A percentile compares a stretch with the other conserved stretches of the same genome.
Evolutionary conservation across 2,888 invertebrate genomes (phyloP).

Genomic region (Acrobeloides nanus): DNA sequence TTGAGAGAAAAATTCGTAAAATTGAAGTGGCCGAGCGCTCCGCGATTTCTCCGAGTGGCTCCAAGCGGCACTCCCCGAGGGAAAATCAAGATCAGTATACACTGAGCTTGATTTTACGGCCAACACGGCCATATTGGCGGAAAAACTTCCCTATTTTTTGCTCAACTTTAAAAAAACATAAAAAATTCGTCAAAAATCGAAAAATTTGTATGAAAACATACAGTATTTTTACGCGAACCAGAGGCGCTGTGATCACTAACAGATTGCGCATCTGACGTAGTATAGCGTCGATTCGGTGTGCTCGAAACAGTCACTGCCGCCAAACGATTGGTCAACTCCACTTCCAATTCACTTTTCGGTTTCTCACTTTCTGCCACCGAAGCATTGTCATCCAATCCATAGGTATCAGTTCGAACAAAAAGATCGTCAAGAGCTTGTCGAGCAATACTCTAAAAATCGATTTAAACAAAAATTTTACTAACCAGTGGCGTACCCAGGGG

Average conservation of each 20-base stretch:
- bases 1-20: not conserved
- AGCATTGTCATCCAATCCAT: not conserved
- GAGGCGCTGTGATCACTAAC: not conserved
- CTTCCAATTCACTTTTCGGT: not conserved
- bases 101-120: too few species aligned
- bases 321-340: not conserved
- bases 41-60: not conserved
- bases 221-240: too few species aligned
- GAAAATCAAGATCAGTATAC: too few species aligned
- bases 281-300: too few species aligned
- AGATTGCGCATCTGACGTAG: too few species aligned
- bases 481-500: too few species aligned
- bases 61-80: too few species aligned
- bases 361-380: not conserved
- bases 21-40: not conserved
- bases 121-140: too few species aligned
- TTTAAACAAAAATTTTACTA: too few species aligned
- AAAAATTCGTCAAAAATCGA: not conserved
- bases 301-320: not conserved
- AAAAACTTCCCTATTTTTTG: too few species aligned
- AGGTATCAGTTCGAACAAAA: slow-evolving; percentile 4
- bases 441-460: slow-evolving; percentile 15
- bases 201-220: too few species aligned
- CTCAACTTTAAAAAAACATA: too few species aligned
- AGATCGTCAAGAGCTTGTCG: slow-evolving; percentile 20